phyloP scores from a whole-genome alignment of 1,140 invertebrate species.

The Brachionus plicatilis region DNA sequence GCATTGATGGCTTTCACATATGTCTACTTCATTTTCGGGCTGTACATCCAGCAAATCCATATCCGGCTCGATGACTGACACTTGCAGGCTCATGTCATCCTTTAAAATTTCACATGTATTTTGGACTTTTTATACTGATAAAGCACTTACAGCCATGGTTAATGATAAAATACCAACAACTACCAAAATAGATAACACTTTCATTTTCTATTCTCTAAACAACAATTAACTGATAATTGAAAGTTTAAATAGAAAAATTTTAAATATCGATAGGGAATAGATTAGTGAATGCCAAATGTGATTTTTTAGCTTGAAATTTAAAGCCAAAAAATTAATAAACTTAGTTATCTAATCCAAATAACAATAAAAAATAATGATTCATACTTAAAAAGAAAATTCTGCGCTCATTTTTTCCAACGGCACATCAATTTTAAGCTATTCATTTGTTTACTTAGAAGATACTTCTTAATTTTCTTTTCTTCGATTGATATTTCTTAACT shows the following conservation, averaged over 20 bases:
- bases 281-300: neutral
- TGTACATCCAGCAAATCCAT: neutral
- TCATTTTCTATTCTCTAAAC: neutral
- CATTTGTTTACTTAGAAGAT: neutral
- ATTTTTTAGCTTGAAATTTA: neutral
- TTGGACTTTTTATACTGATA: neutral
- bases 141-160: neutral
- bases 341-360: neutral
- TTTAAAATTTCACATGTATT: neutral
- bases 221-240: neutral
- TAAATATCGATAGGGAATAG: neutral
- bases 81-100: constrained; percentile 17
- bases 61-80: constrained; percentile 11
- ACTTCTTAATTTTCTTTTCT: neutral
- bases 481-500: neutral
- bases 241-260: neutral
- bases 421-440: neutral
- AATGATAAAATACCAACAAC: neutral
- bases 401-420: neutral
- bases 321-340: neutral
- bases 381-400: neutral
- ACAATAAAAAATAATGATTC: neutral
- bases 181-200: neutral
- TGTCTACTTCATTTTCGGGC: neutral
- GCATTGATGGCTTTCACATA: neutral